Base-by-base conservation (phyloP, 1,140 invertebrate species). In the Drosophila willistoni region DNA sequence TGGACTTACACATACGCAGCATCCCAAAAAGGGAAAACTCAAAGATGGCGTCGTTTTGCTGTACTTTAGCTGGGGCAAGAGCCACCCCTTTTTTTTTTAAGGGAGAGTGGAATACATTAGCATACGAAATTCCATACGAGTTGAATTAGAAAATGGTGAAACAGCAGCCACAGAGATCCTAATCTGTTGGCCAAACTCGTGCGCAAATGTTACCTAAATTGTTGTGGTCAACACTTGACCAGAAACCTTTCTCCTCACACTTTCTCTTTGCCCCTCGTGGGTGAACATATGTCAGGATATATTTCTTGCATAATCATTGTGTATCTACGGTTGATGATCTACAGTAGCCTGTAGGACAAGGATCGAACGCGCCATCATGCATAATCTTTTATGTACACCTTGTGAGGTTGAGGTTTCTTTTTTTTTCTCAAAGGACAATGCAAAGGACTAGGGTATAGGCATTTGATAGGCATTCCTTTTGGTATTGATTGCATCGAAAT, bases 371-470 rank as follows among this genome's bases (percentile, higher is more conserved):
- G 73, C 70, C 76, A 81, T 64, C 77, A 71, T 79, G 79, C 75
- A 87, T 86, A 87, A 86, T 86, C 83, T 73, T 33, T 59, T 71
- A 34, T 39, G 66, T 64, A 85, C 78, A 86, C 82, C 74, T 86
- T 71, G 76, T 51, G 42, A 44, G 42, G 13, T 47, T 51, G 34
- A 33, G 29, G 29, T 29, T 29, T 29, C 29, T 29, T 3, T 7
- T 29, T 29, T 29, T 29, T 29, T 29, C 3, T 4, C 29, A 29
- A n/a, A 33, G 64, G 51, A 76, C 60, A 76, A 81, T 64, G 47
- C 64, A 6, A 68, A 29, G 42, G 7, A 14, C 14, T 36, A 36
- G 9, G 17, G 44, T 7, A 19, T 59, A 68, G 54, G 54, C 62
- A 62, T 71, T 79, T 81, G 73, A 82, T 82, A 57, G 51, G 36